Conservation (phyloP, 2,797 vertebrate species). For the Fistularia tabacaria region DNA sequence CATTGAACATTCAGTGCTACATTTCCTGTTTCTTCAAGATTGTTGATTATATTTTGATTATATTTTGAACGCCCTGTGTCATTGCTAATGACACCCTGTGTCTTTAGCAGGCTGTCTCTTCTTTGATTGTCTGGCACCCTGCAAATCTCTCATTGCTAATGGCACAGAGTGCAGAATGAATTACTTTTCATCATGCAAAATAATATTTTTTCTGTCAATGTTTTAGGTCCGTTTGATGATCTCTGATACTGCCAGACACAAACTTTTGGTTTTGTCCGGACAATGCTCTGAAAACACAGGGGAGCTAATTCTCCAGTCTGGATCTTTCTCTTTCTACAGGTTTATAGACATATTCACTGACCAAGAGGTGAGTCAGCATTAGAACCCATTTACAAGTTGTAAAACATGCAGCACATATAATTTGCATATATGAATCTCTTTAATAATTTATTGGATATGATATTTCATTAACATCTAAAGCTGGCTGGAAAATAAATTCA, state of each 20-base stretch:
- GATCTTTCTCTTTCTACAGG: slow-evolving; percentile 93
- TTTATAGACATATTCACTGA: slow-evolving; percentile 99
- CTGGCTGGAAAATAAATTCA: not conserved
- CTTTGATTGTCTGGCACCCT: slow-evolving; percentile 96
- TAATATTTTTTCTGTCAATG: slow-evolving; percentile 7
- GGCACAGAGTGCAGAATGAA: not conserved
- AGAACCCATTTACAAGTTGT: no score
- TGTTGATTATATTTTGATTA: not conserved
- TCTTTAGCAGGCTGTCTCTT: slow-evolving; percentile 75
- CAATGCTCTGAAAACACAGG: slow-evolving; percentile 95
- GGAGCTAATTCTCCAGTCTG: slow-evolving; percentile 95
- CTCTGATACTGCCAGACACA: slow-evolving; percentile 91
- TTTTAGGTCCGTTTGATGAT: slow-evolving; percentile 91
- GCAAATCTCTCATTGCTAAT: slow-evolving; percentile 77
- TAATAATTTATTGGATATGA: no score
- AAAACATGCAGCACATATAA: no score
- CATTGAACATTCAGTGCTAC: slow-evolving; percentile 28
- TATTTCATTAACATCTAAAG: no score
- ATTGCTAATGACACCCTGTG: no score
- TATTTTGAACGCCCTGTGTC: not conserved
- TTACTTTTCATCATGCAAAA: not conserved
- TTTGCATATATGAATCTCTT: no score
- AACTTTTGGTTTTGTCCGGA: slow-evolving; percentile 90
- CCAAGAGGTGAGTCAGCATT: slow-evolving; percentile 83
- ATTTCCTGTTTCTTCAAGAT: not conserved